Conservation (phyloP, 2,113 vertebrate genomes). For the Mustela lutreola region DNA sequence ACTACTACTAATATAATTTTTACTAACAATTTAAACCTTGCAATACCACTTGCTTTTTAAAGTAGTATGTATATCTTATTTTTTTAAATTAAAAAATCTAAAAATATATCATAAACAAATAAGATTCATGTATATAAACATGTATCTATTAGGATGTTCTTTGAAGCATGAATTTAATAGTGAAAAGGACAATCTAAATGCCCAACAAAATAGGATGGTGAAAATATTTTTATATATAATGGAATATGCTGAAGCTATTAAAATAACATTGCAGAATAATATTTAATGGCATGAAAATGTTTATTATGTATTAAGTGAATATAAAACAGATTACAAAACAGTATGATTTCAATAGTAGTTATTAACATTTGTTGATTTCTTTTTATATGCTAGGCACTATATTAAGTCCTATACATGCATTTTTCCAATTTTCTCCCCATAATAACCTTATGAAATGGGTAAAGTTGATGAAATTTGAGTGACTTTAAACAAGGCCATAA, state of each 20-base stretch:
- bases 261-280: background rate
- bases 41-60: background rate
- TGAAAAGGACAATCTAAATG: background rate
- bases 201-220: background rate
- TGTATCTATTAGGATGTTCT: background rate
- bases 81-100: background rate
- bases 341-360: background rate
- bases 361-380: slow-evolving; percentile 6
- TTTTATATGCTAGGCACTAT: background rate
- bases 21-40: background rate
- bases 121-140: background rate
- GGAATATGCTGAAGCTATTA: background rate
- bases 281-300: background rate
- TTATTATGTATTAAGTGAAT: slow-evolving; percentile 18
- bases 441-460: background rate
- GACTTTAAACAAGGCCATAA: background rate
- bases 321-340: background rate
- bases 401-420: background rate
- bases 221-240: slow-evolving; percentile 21
- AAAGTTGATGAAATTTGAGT: background rate
- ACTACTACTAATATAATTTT: background rate
- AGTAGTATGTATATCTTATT: background rate
- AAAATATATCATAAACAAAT: background rate
- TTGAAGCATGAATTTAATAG: background rate
- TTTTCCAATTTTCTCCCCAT: background rate